A percentile compares a stretch with the other conserved stretches of the same genome.
Evolutionary conservation across 2,888 invertebrate genomes (phyloP).

Genomic region (Brachyptera risi): DNA sequence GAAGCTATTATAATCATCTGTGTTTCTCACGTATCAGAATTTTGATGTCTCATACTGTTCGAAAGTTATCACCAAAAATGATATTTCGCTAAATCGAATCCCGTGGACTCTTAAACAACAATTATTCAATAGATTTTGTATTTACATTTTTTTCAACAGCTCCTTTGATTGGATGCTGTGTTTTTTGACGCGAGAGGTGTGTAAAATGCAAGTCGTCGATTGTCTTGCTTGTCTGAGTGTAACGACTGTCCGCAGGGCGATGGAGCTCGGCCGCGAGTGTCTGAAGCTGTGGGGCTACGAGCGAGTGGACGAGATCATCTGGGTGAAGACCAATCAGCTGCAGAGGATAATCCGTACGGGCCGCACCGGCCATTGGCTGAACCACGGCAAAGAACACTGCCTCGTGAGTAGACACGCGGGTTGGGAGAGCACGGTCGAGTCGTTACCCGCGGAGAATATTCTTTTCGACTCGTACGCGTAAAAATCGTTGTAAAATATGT

Average conservation of each 20-base stretch:
- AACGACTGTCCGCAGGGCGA: constrained; percentile 59
- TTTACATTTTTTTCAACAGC: no score
- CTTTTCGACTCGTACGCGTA: no score
- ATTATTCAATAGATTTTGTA: no score
- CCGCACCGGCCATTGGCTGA: constrained; percentile 96
- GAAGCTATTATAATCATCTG: no score
- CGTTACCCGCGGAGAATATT: no score
- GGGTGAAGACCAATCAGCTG: constrained; percentile 98
- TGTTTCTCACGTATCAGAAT: no score
- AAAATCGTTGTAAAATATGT: no score
- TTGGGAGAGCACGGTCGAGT: no score
- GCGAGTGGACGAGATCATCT: constrained; percentile 93
- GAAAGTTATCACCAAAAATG: no score
- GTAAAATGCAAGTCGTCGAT: neutral
- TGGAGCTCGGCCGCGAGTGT: constrained; percentile 95
- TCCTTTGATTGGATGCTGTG: neutral
- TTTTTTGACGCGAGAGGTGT: neutral
- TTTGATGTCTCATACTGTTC: no score
- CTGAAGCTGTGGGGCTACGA: constrained; percentile 96
- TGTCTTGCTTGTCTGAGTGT: neutral
- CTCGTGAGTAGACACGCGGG: constrained; percentile 52
- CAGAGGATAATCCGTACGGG: constrained; percentile 96
- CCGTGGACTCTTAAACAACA: no score
- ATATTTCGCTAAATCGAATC: no score
- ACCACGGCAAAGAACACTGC: constrained; percentile 98